Base-by-base conservation (phyloP, 2,888 invertebrate genomes). In the Mechanitis mazaeus region DNA sequence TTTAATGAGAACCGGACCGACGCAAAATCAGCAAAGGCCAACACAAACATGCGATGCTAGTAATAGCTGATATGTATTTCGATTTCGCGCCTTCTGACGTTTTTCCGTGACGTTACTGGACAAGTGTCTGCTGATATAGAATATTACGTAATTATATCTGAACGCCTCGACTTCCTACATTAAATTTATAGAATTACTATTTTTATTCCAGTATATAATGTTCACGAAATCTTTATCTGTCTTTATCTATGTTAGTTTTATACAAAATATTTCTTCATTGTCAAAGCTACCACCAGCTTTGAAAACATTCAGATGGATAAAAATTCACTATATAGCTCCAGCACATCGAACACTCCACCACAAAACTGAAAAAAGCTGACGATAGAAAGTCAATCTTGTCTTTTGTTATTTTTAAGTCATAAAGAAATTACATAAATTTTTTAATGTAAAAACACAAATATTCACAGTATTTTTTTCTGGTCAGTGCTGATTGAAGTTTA, bases 41-140 rank as follows among this genome's bases (percentile, higher is more conserved):
- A 60, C 58, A 60, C 58, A 64, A 66, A 66, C 64, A 62, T 11
- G 56, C 61, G 12, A 56, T 53, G 42, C 55, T 54, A 45, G 35
- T 45, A 42, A 59, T 61, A 53, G 55, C 56, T 35, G 35, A 35
- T 35, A 35, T 35, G 54, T 66, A 66, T 66, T 64, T 64, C 42
- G 61, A 64, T 61, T 60, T 50, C 56, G 60, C 59, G 58, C 60
- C 65, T 68, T 55, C 62, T 63, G 64, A 68, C 64, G 67, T 59
- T 58, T 45, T 58, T 64, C 64, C 58, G 64, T 67, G 68, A 69
- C 67, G 67, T 63, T 35, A 33, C 68, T 67, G 67, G 68, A 69
- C 68, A 68, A 69, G 68, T 69, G 66, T 69, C 61, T 60, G 28
- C 63, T 69, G 64, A 62, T 63, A 65, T 69, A 57, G 68, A 63